Base-by-base conservation (phyloP, 2,113 vertebrate genomes). In the Percopsis transmontana region DNA sequence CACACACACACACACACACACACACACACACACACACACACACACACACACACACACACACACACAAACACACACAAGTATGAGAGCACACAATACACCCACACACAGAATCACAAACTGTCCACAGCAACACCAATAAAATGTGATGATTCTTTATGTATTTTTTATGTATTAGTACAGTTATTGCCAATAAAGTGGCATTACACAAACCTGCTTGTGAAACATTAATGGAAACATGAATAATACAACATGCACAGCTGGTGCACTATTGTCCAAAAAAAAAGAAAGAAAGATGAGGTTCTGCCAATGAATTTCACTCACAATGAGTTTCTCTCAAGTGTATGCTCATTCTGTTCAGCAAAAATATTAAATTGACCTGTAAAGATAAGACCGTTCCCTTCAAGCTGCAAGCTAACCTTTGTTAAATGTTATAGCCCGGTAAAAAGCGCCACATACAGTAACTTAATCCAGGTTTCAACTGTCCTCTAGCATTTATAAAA, bases 221-320 rank as follows among this genome's bases (percentile, higher is more conserved):
- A 52, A 62, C 71, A 54, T 15, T 40, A 27, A 65, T 66, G 59
- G 10, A 81, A 65, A 67, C 71, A 74, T 82, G 68, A 79, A 82
- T 75, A 81, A 85, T 66, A 70, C 80, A 81, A 72, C 66, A 76
- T 1, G 24, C 27, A 14, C 27, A 68, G 24, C 70, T 62, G 62
- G 66, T 2, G 58, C 19, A 65, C 47, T 71, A 42, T 64, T 68
- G 64, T 56, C 68, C 72, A 38, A 66, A 21, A 39, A 16, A 16
- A 74, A 38, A 66, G 24, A 39, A 16, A 16, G 42, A 47, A 23
- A 58, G 55, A 57, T 33, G 8, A 33, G 27, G 27, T 33, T 33
- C 27, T 33, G 27, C 27, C 27, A 74, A 68, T 59, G 53, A 33
- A 5, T n/a, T 21, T 15, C 18, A 18, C 48, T 40, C 19, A n/a